Evolutionary conservation across 1,140 invertebrate genomes (phyloP), one percentile per base, ranked within the genome.

Genomic region (Drosophila lini): DNA sequence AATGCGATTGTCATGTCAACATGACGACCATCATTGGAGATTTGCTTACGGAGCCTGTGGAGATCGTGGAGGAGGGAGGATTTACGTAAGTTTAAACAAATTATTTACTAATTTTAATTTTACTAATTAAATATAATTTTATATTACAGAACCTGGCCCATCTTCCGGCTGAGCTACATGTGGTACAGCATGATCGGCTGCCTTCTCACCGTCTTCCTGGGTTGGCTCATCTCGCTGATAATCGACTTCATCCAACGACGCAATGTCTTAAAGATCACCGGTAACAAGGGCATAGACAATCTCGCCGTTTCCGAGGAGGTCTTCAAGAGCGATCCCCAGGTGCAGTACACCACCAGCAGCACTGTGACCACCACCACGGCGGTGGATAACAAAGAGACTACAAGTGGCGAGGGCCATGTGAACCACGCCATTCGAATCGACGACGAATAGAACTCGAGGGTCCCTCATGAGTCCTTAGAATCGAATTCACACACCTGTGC

Each of bases 161-260:
- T 95, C 34, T 95, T 95, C 77, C 93, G 93, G 36, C 92, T 95
- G 56, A 95, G 95, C 25, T 95, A 95, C 75, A 93, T 95, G 90
- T 95, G 95, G 94, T 95, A 95, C 75, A 94, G 95, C n/a, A 94
- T 94, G 31, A 94, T 97, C n/a, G 97, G 96, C 2, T 95, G 94
- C 48, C 68, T 94, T 1, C 92, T 95, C 1, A 97, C 97, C 0
- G 92, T 97, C 31, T 67, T 96, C 4, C 92, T 96, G 13, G 97
- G 97, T 2, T 90, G 96, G 32, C 34, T 95, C 0, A 94, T 97
- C 2, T 97, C 96, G 47, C 93, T 95, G 2, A 71, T 95, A 1
- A 96, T 96, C 7, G 95, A 95, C 22, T 89, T 92, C 1, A 63
- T 89, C n/a, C 84, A 92, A 44, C 70, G 80, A 16, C 85, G 76